Percentiles rank a stretch among this genome's conserved stretches.
Evolutionary conservation across 2,113 vertebrate species (phyloP).

Genomic region (Himantopus leucocephalus): DNA sequence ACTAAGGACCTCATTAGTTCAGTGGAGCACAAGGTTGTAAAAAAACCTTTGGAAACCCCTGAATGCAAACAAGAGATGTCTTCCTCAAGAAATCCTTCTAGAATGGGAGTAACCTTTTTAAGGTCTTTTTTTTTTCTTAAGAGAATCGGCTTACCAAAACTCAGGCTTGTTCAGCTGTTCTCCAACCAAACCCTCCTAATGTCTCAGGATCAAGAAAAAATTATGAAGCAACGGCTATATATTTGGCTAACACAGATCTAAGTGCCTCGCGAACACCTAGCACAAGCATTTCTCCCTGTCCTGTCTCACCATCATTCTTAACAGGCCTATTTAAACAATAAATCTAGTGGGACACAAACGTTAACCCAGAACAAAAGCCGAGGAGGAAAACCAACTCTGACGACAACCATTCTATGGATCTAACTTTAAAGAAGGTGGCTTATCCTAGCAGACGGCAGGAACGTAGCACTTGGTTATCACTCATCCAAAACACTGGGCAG

Average conservation of each 20-base stretch:
- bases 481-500: accelerated
- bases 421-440: background rate
- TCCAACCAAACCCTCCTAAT: background rate
- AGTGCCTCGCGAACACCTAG: accelerated
- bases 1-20: background rate
- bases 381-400: background rate
- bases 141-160: background rate
- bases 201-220: background rate
- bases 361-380: background rate
- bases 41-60: background rate
- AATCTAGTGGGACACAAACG: accelerated
- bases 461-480: accelerated
- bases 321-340: accelerated
- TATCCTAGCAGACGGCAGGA: accelerated
- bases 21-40: accelerated
- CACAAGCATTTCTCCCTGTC: background rate
- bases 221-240: accelerated
- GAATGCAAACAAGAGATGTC: accelerated
- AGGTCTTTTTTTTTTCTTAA: background rate
- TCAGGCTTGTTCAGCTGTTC: background rate
- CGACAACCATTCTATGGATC: accelerated
- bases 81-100: background rate
- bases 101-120: background rate
- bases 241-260: no score
- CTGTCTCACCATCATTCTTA: background rate